Evolutionary conservation across 2,888 invertebrate genomes (phyloP).

Genomic region (Nemotelus nigrinus): DNA sequence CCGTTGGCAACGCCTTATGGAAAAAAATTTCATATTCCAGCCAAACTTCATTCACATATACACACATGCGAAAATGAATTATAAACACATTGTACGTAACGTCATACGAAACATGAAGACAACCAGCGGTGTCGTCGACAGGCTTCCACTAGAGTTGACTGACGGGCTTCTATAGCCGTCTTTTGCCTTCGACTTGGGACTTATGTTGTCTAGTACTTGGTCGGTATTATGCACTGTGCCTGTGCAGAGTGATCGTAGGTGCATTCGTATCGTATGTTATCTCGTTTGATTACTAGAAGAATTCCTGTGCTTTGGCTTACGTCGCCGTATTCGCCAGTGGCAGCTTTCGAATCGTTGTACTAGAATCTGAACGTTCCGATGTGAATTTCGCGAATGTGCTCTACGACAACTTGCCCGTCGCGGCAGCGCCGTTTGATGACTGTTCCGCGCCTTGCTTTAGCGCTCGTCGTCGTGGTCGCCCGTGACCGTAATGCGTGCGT

Average conservation of each 20-base stretch:
- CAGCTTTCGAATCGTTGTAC: constrained; percentile 29
- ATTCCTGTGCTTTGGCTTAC: not conserved
- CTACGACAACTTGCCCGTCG: not conserved
- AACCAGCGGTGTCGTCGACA: too few species aligned
- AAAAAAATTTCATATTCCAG: too few species aligned
- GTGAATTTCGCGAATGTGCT: constrained; percentile 30
- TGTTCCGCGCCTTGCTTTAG: not conserved
- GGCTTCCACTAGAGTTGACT: too few species aligned
- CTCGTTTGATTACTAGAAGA: too few species aligned
- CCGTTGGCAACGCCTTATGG: too few species aligned
- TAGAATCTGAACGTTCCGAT: constrained; percentile 3
- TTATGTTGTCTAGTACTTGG: not conserved
- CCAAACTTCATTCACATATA: too few species aligned
- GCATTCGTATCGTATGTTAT: not conserved
- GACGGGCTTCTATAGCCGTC: constrained; percentile 7
- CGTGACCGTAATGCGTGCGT: not conserved
- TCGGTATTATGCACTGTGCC: not conserved
- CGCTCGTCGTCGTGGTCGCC: too few species aligned
- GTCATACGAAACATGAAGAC: too few species aligned
- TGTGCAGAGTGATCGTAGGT: constrained; percentile 7
- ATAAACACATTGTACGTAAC: too few species aligned
- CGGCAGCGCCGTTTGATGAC: constrained; percentile 19
- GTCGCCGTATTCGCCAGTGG: not conserved
- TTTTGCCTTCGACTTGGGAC: constrained; percentile 5
- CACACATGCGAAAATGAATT: too few species aligned